Evolutionary conservation across 2,113 vertebrate genomes (phyloP).

Genomic region (Dolichallabes microphthalmus): DNA sequence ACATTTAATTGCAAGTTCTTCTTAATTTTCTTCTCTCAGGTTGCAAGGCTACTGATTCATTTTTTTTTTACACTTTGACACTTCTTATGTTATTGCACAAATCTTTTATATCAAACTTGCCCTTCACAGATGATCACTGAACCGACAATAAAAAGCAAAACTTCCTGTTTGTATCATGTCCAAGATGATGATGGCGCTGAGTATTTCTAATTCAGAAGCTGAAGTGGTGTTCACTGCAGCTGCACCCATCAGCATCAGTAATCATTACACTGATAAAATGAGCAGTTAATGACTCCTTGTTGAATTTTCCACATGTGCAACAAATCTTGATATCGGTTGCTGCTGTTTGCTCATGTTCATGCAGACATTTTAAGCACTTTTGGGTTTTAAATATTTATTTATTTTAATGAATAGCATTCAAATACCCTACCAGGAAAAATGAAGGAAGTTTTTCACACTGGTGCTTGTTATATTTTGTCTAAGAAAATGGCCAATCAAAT

Average conservation of each 20-base stretch:
- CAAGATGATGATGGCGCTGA: not conserved
- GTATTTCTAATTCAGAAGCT: not conserved
- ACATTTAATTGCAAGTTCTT: not conserved
- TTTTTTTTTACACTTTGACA: not conserved
- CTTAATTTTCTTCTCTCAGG: not conserved
- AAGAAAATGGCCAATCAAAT: not conserved
- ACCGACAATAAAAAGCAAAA: not conserved
- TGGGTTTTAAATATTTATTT: not conserved
- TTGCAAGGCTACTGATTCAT: not conserved
- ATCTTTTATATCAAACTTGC: not conserved
- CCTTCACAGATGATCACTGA: not conserved
- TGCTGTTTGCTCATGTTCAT: not conserved
- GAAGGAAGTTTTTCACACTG: not conserved
- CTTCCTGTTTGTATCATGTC: not conserved
- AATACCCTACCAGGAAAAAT: not conserved
- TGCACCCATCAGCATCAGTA: constrained; percentile 2
- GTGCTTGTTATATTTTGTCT: not conserved
- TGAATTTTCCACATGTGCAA: not conserved
- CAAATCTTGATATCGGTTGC: not conserved
- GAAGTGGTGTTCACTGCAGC: constrained; percentile 10
- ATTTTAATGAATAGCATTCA: not conserved
- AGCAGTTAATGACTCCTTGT: constrained; percentile 17
- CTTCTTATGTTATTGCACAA: not conserved
- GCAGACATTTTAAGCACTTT: not conserved
- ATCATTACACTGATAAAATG: constrained; percentile 23